Conservation (phyloP, 2,797 vertebrate species). For the Malurus splendens region DNA sequence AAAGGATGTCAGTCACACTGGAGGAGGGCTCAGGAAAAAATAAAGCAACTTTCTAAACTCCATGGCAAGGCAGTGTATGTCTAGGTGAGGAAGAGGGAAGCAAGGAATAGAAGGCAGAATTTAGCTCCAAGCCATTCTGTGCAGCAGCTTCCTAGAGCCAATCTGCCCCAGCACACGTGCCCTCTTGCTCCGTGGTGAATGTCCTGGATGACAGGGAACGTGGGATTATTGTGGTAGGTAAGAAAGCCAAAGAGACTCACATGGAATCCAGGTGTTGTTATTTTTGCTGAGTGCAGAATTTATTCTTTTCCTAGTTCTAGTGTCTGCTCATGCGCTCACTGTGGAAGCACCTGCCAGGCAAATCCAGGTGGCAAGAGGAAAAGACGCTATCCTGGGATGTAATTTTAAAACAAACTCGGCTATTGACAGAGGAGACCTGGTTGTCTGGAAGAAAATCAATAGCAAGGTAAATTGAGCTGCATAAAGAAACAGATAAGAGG, state of each 20-base stretch:
- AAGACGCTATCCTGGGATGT: conserved; percentile 41
- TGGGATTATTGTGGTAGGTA: not conserved
- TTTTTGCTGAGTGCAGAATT: not conserved
- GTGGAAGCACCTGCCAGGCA: conserved; percentile 27
- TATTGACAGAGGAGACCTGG: accelerated
- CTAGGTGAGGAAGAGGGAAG: not conserved
- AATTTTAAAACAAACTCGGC: not conserved
- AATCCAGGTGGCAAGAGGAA: conserved; percentile 43
- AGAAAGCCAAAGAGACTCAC: not conserved
- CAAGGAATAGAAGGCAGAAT: not conserved
- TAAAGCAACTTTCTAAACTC: not conserved
- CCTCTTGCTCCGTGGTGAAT: not conserved
- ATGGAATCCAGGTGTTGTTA: not conserved
- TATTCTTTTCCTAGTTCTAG: conserved; percentile 55
- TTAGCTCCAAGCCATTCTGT: not conserved
- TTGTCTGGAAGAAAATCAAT: conserved; percentile 41
- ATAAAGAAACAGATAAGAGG: not conserved
- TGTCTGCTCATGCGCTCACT: not conserved
- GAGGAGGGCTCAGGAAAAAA: not conserved
- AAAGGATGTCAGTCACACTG: not conserved
- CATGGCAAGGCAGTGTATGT: not conserved
- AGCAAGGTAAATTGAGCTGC: conserved; percentile 25
- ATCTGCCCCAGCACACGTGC: not conserved
- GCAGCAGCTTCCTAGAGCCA: not conserved
- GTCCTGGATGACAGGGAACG: not conserved